These are phyloP conservation scores for Pterocles burchelli DNA, from an alignment of 2,113 vertebrate species.

Conservation along the genomic window DNA sequence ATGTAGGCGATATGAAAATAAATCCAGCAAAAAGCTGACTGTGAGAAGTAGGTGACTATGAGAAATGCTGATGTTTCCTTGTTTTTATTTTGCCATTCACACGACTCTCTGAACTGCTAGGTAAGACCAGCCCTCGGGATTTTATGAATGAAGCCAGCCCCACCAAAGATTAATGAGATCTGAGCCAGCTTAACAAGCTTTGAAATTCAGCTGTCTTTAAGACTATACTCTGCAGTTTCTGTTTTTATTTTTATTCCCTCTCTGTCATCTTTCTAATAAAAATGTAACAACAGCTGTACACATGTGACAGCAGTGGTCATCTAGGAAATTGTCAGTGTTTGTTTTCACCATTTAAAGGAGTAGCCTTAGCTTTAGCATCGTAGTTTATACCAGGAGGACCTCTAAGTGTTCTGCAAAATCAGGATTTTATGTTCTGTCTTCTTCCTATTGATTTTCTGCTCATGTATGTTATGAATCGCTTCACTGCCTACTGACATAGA, in stretches of 20 bases:
- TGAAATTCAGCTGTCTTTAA: not conserved
- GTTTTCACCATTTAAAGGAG: not conserved
- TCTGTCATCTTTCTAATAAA: not conserved
- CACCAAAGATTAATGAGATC: not conserved
- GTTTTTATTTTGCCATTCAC: not conserved
- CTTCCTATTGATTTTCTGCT: conserved; percentile 8
- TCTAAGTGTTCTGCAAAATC: not conserved
- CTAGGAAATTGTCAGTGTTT: not conserved
- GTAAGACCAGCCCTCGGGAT: not conserved
- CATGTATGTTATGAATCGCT: not conserved
- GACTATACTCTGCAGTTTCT: not conserved
- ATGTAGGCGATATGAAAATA: not conserved
- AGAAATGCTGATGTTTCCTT: not conserved
- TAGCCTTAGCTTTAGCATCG: not conserved
- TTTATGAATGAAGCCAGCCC: not conserved
- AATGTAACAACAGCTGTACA: not conserved
- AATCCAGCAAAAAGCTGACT: not conserved
- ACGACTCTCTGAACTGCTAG: not conserved
- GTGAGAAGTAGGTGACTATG: not conserved
- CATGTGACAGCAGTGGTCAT: not conserved
- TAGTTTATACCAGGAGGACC: not conserved
- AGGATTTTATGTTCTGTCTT: not conserved
- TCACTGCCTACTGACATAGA: not conserved
- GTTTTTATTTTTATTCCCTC: not conserved
- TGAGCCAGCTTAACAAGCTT: not conserved